These are phyloP conservation scores for Regulus satrapa DNA, from an alignment of 2,113 vertebrate genomes.

Conservation along the genomic window DNA sequence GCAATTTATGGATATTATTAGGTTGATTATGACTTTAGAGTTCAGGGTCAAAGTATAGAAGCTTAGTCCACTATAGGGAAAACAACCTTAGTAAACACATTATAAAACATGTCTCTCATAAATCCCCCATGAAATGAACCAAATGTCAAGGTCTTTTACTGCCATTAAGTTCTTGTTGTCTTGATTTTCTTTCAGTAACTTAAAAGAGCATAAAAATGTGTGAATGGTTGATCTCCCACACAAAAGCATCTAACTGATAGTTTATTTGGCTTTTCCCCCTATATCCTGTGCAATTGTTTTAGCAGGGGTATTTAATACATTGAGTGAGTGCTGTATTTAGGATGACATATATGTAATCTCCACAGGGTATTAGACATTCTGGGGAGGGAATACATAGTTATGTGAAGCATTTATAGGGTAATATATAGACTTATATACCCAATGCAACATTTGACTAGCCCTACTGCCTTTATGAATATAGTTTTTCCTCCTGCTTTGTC, in stretches of 20 bases:
- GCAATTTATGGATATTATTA: neutral
- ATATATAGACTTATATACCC: neutral
- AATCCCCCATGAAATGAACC: neutral
- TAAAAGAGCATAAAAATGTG: neutral
- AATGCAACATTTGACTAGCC: neutral
- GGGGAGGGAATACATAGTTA: neutral
- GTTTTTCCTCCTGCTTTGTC: neutral
- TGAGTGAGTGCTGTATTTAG: neutral
- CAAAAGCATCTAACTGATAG: neutral
- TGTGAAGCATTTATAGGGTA: neutral
- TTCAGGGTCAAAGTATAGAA: neutral
- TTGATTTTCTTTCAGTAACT: neutral
- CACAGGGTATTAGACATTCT: neutral
- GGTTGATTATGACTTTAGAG: neutral
- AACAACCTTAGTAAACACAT: neutral
- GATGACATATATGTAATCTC: neutral
- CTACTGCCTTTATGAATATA: neutral
- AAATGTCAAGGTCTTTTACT: neutral
- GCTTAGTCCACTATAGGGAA: neutral
- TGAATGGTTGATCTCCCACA: neutral
- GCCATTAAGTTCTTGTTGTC: neutral
- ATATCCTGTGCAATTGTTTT: neutral
- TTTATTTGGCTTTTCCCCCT: neutral
- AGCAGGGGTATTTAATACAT: neutral
- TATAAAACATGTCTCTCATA: neutral